These are phyloP conservation scores for Drosophila mimica DNA, from an alignment of 2,888 invertebrate genomes.

Conservation along the genomic window DNA sequence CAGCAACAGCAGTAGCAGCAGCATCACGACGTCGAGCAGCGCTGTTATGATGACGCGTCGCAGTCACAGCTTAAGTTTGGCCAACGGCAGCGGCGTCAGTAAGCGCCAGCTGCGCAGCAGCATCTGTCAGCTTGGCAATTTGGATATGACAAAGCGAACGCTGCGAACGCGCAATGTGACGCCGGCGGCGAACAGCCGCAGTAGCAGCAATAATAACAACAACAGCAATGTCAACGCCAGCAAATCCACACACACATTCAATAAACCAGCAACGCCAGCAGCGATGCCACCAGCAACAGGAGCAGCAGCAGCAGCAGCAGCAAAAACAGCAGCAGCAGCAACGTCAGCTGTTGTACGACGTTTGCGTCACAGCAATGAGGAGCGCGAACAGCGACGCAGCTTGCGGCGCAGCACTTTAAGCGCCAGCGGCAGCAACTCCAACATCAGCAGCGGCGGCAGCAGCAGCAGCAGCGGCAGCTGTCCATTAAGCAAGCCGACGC, in stretches of 20 bases:
- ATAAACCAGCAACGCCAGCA: constrained; percentile 53
- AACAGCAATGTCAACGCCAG: constrained; percentile 32
- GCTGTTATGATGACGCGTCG: constrained; percentile 55
- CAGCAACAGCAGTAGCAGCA: constrained; percentile 5
- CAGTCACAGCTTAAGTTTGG: constrained; percentile 44
- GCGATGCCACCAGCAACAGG: not conserved
- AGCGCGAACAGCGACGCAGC: constrained; percentile 65
- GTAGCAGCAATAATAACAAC: constrained; percentile 2
- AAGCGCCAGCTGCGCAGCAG: constrained; percentile 83
- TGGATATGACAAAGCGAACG: constrained; percentile 82
- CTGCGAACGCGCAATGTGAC: constrained; percentile 80
- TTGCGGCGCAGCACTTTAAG: constrained; percentile 44
- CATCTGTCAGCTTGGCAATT: constrained; percentile 49
- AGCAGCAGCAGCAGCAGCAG: constrained; percentile 34
- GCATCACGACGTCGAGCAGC: constrained; percentile 2
- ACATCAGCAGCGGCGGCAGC: constrained; percentile 21
- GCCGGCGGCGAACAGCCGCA: constrained; percentile 40
- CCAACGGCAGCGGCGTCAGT: constrained; percentile 55
- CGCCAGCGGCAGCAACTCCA: constrained; percentile 20
- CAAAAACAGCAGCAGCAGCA: not conserved
- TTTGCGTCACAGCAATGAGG: constrained; percentile 57
- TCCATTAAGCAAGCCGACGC: constrained; percentile 70
- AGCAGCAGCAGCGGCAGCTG: constrained; percentile 7
- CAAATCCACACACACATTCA: constrained; percentile 59
- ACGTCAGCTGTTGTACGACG: constrained; percentile 37